Evolutionary conservation across 2,113 vertebrate species (phyloP), one percentile per base, ranked within the genome.

Genomic region (Dermatemys mawii): DNA sequence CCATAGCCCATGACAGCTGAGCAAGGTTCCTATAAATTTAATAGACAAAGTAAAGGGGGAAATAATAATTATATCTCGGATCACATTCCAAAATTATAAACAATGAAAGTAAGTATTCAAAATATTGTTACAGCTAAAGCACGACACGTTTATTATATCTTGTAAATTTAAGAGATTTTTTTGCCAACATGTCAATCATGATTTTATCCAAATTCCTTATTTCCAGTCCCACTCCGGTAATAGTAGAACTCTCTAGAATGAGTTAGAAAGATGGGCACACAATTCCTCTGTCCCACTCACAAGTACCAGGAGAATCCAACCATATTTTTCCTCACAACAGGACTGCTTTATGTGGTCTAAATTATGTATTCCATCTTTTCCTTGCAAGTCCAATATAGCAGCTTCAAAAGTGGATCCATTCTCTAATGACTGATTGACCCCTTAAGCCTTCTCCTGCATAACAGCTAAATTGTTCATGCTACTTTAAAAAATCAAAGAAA

Each of bases 1-100:
- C 99, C 99, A 63, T 97, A 98, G 79, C 99, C 99, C 80, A 99
- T 96, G 29, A 99, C 96, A 1, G 99, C 99, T 48, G 99, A 99
- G 95, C 99, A 99, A 11, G 99, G 99, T 97, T 99, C 99, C 99
- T 99, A 93, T 67, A 81, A 93, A 84, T 7, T 51, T 0, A 86
- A 0, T 38, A 67, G n/a, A 38, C 0, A 29, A 92, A 8, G 81
- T 57, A 27, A 57, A 90, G 22, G 50, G 88, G 3, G 29, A 50
- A 87, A 89, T 76, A 73, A 44, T 26, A 86, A 35, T 70, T 88
- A 38, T 10, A 38, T 32, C 87, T 82, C 51, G 57, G 35, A 84
- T 53, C 6, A 46, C 3, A 12, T 76, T 88, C 46, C 70, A 86
- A 86, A 63, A 89, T 24, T 89, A 41, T 86, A 88, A 93, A 78